A percentile compares a stretch with the other conserved stretches of the same genome.
phyloP scores from a whole-genome alignment of 1,140 invertebrate species.

The Tribolium castaneum region DNA sequence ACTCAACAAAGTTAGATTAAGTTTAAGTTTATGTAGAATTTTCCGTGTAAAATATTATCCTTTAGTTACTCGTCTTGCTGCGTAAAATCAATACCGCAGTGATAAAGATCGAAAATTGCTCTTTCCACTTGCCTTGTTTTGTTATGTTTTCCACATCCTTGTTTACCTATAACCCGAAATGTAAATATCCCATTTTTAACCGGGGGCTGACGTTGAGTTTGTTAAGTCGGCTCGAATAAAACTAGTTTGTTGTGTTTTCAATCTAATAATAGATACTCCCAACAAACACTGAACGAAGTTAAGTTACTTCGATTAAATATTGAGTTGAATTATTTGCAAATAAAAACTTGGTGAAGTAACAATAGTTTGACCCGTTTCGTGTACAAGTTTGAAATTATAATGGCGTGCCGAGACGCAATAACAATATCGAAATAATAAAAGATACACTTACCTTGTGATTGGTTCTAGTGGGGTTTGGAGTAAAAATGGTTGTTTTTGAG shows the following conservation, averaged over 20 bases:
- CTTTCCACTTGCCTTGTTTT: neutral
- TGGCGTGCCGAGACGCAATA: slow-evolving; percentile 4
- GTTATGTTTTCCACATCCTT: neutral
- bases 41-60: slow-evolving; percentile 9
- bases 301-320: neutral
- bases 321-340: neutral
- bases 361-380: neutral
- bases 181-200: slow-evolving; percentile 6
- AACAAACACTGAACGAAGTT: neutral
- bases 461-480: too few species aligned
- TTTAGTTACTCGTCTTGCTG: neutral
- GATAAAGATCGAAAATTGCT: slow-evolving; percentile 15
- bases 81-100: neutral
- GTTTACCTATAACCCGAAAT: slow-evolving; percentile 17
- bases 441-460: slow-evolving; percentile 8
- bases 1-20: slow-evolving; percentile 17
- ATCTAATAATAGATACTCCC: neutral
- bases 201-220: neutral
- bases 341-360: neutral
- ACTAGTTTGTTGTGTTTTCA: neutral
- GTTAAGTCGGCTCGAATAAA: neutral
- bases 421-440: neutral
- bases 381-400: neutral
- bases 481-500: neutral
- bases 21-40: slow-evolving; percentile 16